phyloP scores from a whole-genome alignment of 2,113 vertebrate genomes.

The Garra rufa region DNA sequence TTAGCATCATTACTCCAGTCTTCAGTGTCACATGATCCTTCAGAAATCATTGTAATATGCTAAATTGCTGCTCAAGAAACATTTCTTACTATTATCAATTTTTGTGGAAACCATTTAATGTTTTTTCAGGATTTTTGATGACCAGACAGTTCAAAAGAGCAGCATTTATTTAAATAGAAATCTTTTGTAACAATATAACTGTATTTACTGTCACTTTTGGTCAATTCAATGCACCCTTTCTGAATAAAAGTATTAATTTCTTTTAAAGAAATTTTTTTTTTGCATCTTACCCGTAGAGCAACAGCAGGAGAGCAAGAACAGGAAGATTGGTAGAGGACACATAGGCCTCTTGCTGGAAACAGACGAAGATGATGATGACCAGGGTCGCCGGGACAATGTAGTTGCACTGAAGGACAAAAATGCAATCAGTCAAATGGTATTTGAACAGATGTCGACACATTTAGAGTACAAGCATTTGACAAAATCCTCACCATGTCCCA shows the following conservation, averaged over 20 bases:
- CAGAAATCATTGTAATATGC: neutral
- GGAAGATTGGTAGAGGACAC: conserved; percentile 97
- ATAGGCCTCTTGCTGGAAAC: conserved; percentile 98
- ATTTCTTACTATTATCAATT: too few relatives aligned
- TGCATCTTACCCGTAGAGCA: conserved; percentile 90
- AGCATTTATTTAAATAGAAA: neutral
- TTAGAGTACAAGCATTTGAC: neutral
- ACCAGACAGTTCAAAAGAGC: neutral
- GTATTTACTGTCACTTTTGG: neutral
- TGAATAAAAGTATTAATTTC: neutral
- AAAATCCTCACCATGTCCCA: conserved; percentile 94
- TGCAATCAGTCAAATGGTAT: neutral
- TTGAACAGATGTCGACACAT: neutral
- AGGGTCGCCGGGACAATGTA: conserved; percentile 94
- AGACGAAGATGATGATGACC: conserved; percentile 96
- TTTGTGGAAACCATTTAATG: too few relatives aligned
- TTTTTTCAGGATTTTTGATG: too few relatives aligned
- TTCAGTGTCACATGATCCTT: neutral
- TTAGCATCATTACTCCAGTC: neutral
- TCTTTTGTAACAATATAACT: neutral
- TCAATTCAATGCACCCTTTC: neutral
- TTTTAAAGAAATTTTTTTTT: neutral
- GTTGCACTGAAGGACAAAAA: conserved; percentile 84
- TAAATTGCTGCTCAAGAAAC: too few relatives aligned
- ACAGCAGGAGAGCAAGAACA: conserved; percentile 89